These are phyloP conservation scores for Drosophila littoralis DNA, from an alignment of 1,140 invertebrate genomes.

Conservation along the genomic window DNA sequence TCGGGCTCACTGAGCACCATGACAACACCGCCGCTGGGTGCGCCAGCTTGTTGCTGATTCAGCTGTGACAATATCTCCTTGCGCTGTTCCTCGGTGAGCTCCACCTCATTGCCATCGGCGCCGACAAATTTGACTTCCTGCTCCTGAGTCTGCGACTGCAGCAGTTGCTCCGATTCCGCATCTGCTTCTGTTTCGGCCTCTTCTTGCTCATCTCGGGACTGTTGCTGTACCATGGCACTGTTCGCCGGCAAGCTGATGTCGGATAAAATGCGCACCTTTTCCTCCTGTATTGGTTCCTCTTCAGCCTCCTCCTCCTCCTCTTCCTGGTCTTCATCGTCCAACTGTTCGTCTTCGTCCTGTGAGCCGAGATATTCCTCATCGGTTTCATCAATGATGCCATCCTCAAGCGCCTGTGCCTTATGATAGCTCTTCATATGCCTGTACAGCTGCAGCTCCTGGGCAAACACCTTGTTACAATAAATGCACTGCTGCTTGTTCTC, in stretches of 20 bases:
- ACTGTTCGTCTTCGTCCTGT: constrained; percentile 80
- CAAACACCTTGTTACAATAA: constrained; percentile 88
- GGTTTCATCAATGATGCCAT: constrained; percentile 88
- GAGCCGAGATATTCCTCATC: constrained; percentile 85
- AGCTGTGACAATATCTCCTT: constrained; percentile 82
- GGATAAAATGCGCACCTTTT: constrained; percentile 85
- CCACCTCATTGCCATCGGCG: constrained; percentile 80
- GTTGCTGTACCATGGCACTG: constrained; percentile 60
- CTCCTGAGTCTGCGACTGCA: constrained; percentile 40
- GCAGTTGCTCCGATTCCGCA: constrained; percentile 48
- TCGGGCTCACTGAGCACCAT: constrained; percentile 81
- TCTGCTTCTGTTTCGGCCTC: constrained; percentile 58
- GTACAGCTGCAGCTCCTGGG: constrained; percentile 88
- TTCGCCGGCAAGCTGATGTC: constrained; percentile 84
- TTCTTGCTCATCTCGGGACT: constrained; percentile 59
- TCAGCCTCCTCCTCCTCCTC: constrained; percentile 49
- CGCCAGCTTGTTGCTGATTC: constrained; percentile 76
- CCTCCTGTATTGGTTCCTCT: constrained; percentile 41
- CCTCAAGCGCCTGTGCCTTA: constrained; percentile 86
- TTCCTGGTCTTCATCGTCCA: constrained; percentile 67
- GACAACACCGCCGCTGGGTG: constrained; percentile 75
- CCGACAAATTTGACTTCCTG: constrained; percentile 79
- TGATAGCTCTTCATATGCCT: constrained; percentile 88
- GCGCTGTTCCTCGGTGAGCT: constrained; percentile 78
- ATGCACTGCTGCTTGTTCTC: constrained; percentile 87